A percentile compares a stretch with the other conserved stretches of the same genome.
These are phyloP conservation scores for Drosophila stalkeri DNA, from an alignment of 2,888 invertebrate genomes.

Conservation along the genomic window DNA sequence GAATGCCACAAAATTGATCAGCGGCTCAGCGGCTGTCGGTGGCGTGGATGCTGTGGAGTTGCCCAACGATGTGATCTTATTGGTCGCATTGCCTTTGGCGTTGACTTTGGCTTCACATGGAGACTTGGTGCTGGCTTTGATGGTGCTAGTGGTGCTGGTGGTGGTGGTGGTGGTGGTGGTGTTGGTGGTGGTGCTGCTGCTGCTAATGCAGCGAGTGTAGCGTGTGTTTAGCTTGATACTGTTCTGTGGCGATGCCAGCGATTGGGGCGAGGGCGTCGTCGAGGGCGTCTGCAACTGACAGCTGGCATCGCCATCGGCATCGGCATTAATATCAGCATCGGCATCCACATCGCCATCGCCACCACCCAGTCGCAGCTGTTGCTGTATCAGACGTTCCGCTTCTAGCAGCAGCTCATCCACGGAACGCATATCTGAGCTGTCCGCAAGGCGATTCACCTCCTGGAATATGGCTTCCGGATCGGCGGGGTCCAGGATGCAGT, in stretches of 20 bases:
- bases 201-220: constrained; percentile 69
- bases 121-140: not conserved
- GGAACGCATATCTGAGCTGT: constrained; percentile 85
- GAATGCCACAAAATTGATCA: constrained; percentile 74
- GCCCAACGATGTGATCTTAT: constrained; percentile 12
- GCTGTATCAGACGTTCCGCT: constrained; percentile 86
- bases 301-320: not conserved
- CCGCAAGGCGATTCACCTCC: constrained; percentile 88
- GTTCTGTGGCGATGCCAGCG: constrained; percentile 62
- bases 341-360: constrained; percentile 27
- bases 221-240: constrained; percentile 76
- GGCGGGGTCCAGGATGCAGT: constrained; percentile 83
- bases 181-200: not conserved
- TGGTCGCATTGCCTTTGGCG: not conserved
- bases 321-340: not conserved
- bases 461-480: constrained; percentile 90
- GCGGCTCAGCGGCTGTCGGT: not conserved
- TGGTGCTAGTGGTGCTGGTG: not conserved
- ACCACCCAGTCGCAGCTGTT: constrained; percentile 72
- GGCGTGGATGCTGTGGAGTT: constrained; percentile 10
- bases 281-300: constrained; percentile 23
- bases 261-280: constrained; percentile 47
- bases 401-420: constrained; percentile 88
- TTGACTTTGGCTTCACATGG: constrained; percentile 11
- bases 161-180: not conserved